Evolutionary conservation across 2,888 invertebrate species (phyloP), one percentile per base, ranked within the genome.

Genomic region (Hydrotaea cyrtoneurina): DNA sequence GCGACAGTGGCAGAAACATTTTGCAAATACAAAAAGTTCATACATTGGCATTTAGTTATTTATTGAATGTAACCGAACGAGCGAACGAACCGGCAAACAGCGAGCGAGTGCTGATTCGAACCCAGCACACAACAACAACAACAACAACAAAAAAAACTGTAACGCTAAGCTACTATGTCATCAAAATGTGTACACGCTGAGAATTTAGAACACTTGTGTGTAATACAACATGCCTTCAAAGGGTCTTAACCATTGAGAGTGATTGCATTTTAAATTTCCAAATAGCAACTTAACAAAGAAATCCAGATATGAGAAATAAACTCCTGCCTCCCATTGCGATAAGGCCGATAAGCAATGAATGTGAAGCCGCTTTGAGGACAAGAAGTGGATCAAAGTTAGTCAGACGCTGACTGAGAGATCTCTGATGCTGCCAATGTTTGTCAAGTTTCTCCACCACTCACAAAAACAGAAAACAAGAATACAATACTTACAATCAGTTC

Each of bases 1-100:
- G 31, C 36, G 72, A 50, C 36, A 66, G 59, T 31, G 66, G 53
- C 78, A 46, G 64, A 46, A 76, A 69, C 21, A 31, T 71, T 78
- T 50, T 53, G 26, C 13, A 76, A 79, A 85, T 74, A 77, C 76
- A 53, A 46, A 74, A 82, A 82, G 73, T 79, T 85, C 79, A 85
- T 73, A 77, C 73, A 85, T 85, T 85, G 85, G 69, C 79, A 85
- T 82, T 79, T 84, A 75, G 78, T 81, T 84, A 66, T 78, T 76
- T 76, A 81, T 80, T 78, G 72, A 46, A 66, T 26, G 57, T 53
- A 64, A 69, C 69, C 43, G 46, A 69, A 46, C 15, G 21, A 43
- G 43, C 43, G 43, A 17, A 11, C 39, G 39, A 62, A 15, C 21
- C 26, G 23, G 17, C 31, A 71, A n/a, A 21, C 17, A 80, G 3